Base-by-base conservation (phyloP, 2,797 vertebrate species). In the Lutjanus argentimaculatus region DNA sequence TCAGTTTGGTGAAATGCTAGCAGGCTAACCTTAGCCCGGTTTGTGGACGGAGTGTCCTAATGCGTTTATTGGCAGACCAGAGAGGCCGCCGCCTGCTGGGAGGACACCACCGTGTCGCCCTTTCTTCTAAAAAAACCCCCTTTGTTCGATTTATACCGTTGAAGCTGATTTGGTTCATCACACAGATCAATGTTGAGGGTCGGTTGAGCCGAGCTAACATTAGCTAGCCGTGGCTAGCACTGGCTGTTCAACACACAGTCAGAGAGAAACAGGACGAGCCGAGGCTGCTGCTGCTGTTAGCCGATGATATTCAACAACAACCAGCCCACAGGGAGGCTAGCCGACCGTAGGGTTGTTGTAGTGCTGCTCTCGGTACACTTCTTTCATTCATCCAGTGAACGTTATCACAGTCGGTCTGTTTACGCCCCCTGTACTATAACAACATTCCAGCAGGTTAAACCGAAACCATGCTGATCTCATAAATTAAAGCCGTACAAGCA, bases 11-110 rank as follows among this genome's bases (percentile, higher is more conserved):
- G 53, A 67, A 77, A 43, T 67, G 85, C 74, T 91, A 92, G 69
- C 84, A 77, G 61, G 92, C 88, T 90, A 92, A 52, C 56, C 72
- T 62, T 84, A 89, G 90, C 90, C 51, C 10, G 13, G 80, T 64
- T 67, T 75, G 79, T 91, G 93, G 86, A 93, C 91, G 86, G 83
- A 79, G 84, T 84, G 91, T 90, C 84, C 88, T 85, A 70, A 72
- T 70, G 64, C 80, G 48, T 74, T 52, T 56, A 59, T 14, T 8
- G 6, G 36, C 67, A 36, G 19, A 19, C 55, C 59, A 45, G n/a
- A 79, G 51, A 56, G 73, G 76, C 70, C 78, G 46, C 49, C 7
- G 63, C 15, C 67, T 13, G 49, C 21, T 36, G 45, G 19, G 7
- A 14, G n/a, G 67, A 14, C 66, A 65, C 49, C 51, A 6, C 22